phyloP scores from a whole-genome alignment of 2,797 vertebrate genomes.

The Pantherophis vulpinus region DNA sequence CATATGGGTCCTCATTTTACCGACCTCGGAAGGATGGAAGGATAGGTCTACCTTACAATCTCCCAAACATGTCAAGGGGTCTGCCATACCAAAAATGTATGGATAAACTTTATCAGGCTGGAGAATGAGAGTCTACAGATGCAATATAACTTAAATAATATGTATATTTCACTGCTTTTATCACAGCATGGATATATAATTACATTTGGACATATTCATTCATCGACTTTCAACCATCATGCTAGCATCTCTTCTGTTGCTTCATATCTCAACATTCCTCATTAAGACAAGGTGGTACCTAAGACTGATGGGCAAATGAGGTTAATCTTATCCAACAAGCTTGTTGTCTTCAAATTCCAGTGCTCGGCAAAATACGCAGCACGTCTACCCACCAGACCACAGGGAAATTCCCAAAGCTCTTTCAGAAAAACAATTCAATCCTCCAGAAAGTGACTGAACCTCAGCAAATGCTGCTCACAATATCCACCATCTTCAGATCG shows the following conservation, averaged over 20 bases:
- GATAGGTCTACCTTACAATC: not conserved
- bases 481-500: not conserved
- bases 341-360: not conserved
- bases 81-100: not conserved
- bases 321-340: not conserved
- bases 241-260: not conserved
- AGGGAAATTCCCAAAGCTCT: not conserved
- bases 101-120: not conserved
- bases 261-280: not conserved
- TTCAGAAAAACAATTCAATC: not conserved
- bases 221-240: not conserved
- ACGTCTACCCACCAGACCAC: not conserved
- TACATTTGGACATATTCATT: not conserved
- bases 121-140: not conserved
- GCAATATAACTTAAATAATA: not conserved
- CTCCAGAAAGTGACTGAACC: not conserved
- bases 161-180: not conserved
- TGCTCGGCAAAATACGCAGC: not conserved
- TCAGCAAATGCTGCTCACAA: not conserved
- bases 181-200: not conserved
- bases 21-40: too few relatives aligned
- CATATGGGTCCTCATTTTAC: too few relatives aligned
- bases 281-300: not conserved
- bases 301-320: not conserved
- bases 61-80: not conserved